Evolutionary conservation across 1,140 invertebrate species (phyloP), one percentile per base, ranked within the genome.

Genomic region (Luehdorfia chinensis): DNA sequence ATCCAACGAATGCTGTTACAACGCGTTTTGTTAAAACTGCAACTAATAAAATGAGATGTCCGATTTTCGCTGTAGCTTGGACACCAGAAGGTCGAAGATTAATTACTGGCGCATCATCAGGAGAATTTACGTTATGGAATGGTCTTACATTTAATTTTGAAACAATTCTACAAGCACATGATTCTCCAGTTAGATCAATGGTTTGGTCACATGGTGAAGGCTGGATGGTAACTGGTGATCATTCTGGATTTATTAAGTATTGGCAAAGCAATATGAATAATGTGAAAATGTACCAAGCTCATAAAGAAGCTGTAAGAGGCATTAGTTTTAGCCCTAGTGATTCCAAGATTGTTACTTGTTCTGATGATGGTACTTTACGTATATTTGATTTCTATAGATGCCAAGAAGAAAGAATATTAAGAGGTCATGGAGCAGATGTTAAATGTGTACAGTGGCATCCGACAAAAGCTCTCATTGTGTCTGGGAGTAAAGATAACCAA

Each of bases 231-330:
- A 99, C 98, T 0, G 98, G 96, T 6, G 98, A 99, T 88, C 97
- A 99, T 79, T 93, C 94, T 32, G 98, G 98, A 19, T 99, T 96
- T 79, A 96, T 99, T 30, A 99, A 99, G 76, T 99, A 99, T 89
- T 99, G 98, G 98, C 98, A 99, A 90, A 97, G 97, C 59, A 99
- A 99, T 88, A 99, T 99, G 98, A 99, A 99, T 89, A 99, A 99
- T 89, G 98, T 99, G 11, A 99, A 99, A 91, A 99, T 99, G 97
- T 99, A 98, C 90, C 98, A 99, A 89, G 98, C 97, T 19, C 98
- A 99, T 88, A 99, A 99, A 92, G 98, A 99, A 91, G 95, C 98
- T 52, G 94, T 99, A 67, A 92, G 98, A 84, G 98, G 97, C 88
- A 95, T 99, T 90, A 99, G 97, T 92, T 99, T 99, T 91, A 97